Percentiles rank a stretch among this genome's conserved stretches.
These are phyloP conservation scores for Ligdia adustata DNA, from an alignment of 2,888 invertebrate species.

Conservation along the genomic window DNA sequence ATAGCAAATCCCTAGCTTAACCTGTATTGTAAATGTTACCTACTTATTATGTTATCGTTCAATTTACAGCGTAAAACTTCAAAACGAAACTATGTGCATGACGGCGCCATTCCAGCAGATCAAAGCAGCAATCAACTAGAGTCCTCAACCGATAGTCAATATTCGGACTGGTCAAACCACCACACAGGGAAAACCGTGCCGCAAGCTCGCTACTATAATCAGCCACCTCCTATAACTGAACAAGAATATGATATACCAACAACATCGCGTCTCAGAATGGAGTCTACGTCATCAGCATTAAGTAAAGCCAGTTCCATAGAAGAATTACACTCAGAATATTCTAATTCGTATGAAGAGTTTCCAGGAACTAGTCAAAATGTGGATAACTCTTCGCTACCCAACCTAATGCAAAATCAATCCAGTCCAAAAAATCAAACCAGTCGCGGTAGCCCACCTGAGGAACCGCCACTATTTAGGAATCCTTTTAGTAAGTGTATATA, in stretches of 20 bases:
- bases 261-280: background rate
- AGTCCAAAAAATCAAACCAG: background rate
- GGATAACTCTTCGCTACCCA: no score
- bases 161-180: slow-evolving; percentile 8
- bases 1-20: no score
- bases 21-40: no score
- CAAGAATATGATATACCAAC: background rate
- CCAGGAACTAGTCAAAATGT: no score
- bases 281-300: slow-evolving; percentile 13
- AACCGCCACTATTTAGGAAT: no score
- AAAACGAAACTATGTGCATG: slow-evolving; percentile 16
- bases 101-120: background rate
- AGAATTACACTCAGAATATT: no score
- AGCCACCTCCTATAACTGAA: background rate
- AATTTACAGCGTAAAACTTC: slow-evolving; percentile 28
- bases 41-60: no score
- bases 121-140: slow-evolving; percentile 6
- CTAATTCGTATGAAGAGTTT: no score
- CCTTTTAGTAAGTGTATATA: slow-evolving; percentile 31
- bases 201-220: background rate
- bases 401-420: background rate
- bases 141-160: slow-evolving; percentile 6
- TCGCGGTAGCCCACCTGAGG: no score
- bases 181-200: slow-evolving; percentile 4
- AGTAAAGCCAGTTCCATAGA: no score